Evolutionary conservation across 1,140 invertebrate species (phyloP).

Genomic region (Cotesia chilonis): DNA sequence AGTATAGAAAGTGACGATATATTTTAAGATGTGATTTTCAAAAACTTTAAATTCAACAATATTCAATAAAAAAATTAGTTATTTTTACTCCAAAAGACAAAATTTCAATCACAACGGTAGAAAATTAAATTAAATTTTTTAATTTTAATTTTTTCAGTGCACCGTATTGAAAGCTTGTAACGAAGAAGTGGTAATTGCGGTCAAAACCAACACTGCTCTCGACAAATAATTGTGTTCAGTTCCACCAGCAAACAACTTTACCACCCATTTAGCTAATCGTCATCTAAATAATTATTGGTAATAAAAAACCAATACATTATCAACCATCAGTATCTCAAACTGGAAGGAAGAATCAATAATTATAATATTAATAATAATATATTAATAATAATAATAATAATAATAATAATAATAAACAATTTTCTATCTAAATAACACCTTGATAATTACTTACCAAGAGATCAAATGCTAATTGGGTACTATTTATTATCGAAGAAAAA

Average conservation of each 20-base stretch:
- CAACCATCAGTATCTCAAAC: slow-evolving; percentile 57
- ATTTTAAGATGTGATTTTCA: too few relatives aligned
- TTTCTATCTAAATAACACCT: slow-evolving; percentile 55
- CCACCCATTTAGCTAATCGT: slow-evolving; percentile 62
- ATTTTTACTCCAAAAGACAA: too few relatives aligned
- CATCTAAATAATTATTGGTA: slow-evolving; percentile 59
- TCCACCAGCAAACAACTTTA: slow-evolving; percentile 56
- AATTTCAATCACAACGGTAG: too few relatives aligned
- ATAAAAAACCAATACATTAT: slow-evolving; percentile 43
- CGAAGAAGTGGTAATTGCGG: slow-evolving; percentile 92
- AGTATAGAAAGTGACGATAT: too few relatives aligned
- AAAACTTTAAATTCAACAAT: too few relatives aligned
- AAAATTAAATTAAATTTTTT: background rate
- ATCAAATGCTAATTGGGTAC: slow-evolving; percentile 52
- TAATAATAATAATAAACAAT: slow-evolving; percentile 45
- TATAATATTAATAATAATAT: too few relatives aligned
- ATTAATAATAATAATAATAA: too few relatives aligned
- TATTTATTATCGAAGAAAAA: slow-evolving; percentile 52
- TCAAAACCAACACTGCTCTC: slow-evolving; percentile 91
- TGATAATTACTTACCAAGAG: slow-evolving; percentile 42
- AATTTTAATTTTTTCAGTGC: slow-evolving; percentile 71
- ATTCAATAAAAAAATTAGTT: too few relatives aligned
- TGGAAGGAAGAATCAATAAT: slow-evolving; percentile 39
- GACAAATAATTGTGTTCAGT: slow-evolving; percentile 82
- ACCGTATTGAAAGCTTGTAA: slow-evolving; percentile 91